Conservation (phyloP, 2,113 vertebrate species). For the Vimba vimba region DNA sequence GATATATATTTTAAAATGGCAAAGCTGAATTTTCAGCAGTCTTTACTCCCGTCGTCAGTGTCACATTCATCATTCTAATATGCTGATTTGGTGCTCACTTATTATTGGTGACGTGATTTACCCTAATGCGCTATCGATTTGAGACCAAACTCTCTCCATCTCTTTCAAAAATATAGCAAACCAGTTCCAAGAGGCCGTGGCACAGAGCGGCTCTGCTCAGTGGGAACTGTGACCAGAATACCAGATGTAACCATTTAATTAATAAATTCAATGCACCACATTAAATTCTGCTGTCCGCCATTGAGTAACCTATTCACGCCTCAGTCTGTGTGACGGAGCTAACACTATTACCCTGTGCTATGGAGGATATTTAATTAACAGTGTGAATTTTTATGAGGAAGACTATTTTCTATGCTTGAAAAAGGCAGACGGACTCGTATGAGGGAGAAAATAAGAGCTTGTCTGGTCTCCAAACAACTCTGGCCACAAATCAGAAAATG, state of each 20-base stretch:
- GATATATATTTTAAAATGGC: no score
- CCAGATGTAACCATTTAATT: slow-evolving; percentile 40
- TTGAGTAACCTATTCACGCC: neutral
- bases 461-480: slow-evolving; percentile 15
- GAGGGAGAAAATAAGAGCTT: neutral
- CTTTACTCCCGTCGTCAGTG: neutral
- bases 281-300: slow-evolving; percentile 26
- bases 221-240: slow-evolving; percentile 17
- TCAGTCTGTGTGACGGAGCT: neutral
- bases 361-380: neutral
- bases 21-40: neutral
- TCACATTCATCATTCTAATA: neutral
- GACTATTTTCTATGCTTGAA: neutral
- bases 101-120: neutral
- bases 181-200: neutral
- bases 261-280: slow-evolving; percentile 42
- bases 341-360: neutral
- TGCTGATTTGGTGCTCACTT: neutral
- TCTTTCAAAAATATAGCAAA: slow-evolving; percentile 22
- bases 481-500: neutral
- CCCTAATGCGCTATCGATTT: neutral
- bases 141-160: neutral
- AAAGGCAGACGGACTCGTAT: neutral
- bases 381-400: neutral
- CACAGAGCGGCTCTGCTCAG: neutral